Percentiles rank a stretch among this genome's conserved stretches.
phyloP scores from a whole-genome alignment of 30 jellyfish, hydroid and myxozoan genomes.

The Chironex yamaguchii region DNA sequence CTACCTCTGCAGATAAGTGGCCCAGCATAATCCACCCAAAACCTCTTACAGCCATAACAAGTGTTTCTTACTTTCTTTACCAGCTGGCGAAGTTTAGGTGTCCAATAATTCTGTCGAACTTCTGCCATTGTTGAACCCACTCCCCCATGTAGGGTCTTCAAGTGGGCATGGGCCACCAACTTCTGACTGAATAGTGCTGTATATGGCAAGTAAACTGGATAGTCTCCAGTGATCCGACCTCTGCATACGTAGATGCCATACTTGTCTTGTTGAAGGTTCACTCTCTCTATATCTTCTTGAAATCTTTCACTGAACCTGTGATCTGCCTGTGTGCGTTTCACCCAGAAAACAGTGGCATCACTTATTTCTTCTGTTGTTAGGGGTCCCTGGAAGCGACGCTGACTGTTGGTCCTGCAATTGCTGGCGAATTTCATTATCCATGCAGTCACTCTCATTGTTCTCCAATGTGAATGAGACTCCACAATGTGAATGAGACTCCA shows the following conservation, averaged over 20 bases:
- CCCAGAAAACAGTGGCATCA: conserved; percentile 23
- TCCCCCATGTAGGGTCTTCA: background rate
- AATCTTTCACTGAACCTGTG: conserved; percentile 6
- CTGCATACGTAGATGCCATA: background rate
- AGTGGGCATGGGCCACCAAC: background rate
- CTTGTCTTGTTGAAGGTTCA: background rate
- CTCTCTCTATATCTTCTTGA: background rate
- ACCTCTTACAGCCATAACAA: conserved; percentile 33
- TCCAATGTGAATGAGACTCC: conserved; percentile 4
- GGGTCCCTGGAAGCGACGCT: conserved; percentile 14
- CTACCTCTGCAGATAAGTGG: too few species aligned
- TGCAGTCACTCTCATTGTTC: conserved; percentile 28
- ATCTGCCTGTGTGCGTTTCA: background rate
- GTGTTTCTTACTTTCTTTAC: too few species aligned
- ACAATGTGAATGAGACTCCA: too few species aligned
- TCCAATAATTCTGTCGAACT: background rate
- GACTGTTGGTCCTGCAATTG: conserved; percentile 16
- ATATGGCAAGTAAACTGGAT: background rate
- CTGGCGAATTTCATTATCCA: conserved; percentile 46
- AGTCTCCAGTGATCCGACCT: background rate
- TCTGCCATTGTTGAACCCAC: background rate
- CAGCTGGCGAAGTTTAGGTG: too few species aligned
- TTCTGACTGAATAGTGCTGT: background rate
- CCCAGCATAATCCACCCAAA: too few species aligned
- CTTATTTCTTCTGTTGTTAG: conserved; percentile 25